Conservation (phyloP, 37 sponge, comb jelly and placozoan genomes). For the Eunapius fragilis region DNA sequence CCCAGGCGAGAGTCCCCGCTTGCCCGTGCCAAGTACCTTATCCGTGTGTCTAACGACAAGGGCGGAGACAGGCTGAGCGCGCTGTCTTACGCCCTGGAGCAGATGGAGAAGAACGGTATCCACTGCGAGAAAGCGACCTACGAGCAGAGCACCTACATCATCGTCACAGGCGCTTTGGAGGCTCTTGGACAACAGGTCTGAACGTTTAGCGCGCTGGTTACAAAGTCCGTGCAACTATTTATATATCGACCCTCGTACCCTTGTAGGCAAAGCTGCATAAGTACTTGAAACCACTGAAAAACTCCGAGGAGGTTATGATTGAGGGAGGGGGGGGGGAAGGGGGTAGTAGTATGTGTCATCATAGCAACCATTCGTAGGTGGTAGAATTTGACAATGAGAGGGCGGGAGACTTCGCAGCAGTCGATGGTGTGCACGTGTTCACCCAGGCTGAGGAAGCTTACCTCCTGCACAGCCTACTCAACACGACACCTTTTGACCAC, state of each 20-base stretch:
- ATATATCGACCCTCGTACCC: background rate
- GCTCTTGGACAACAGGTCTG: background rate
- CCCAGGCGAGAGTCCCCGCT: background rate
- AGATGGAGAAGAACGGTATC: background rate
- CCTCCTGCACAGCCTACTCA: constrained; percentile 30
- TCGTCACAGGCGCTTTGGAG: background rate
- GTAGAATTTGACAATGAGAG: background rate
- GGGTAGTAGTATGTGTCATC: background rate
- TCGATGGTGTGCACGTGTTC: constrained; percentile 35
- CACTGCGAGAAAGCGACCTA: background rate
- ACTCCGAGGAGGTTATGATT: constrained; percentile 45
- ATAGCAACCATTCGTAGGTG: constrained; percentile 22
- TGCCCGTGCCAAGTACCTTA: background rate
- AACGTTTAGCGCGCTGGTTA: background rate
- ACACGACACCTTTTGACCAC: constrained; percentile 31
- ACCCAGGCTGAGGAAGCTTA: constrained; percentile 53
- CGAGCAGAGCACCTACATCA: background rate
- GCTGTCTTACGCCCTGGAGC: background rate
- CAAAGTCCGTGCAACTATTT: too few species aligned
- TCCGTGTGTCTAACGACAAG: background rate
- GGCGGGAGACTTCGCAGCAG: constrained; percentile 18
- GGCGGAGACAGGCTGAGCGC: background rate
- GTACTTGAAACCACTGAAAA: constrained; percentile 13
- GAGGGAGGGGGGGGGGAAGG: background rate
- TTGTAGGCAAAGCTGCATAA: constrained; percentile 38